A percentile compares a stretch with the other conserved stretches of the same genome.
Evolutionary conservation across 2,113 vertebrate species (phyloP).

Genomic region (Perccottus glenii): DNA sequence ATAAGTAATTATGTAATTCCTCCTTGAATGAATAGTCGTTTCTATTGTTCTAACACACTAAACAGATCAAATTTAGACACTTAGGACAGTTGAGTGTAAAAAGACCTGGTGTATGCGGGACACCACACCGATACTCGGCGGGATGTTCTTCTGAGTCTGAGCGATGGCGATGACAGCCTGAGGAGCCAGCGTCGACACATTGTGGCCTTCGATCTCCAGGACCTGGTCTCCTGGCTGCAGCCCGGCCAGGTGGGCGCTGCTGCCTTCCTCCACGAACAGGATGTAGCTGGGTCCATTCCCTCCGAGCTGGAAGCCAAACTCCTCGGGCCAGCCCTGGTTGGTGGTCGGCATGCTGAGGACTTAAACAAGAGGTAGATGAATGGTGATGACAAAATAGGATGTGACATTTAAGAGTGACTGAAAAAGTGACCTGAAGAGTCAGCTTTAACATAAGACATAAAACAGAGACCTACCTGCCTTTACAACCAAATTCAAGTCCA

Average conservation of each 20-base stretch:
- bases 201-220: slow-evolving; percentile 93
- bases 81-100: background rate
- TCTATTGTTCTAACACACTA: too few relatives aligned
- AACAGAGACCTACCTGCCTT: slow-evolving; percentile 35
- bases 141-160: slow-evolving; percentile 85
- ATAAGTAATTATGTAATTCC: too few relatives aligned
- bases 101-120: slow-evolving; percentile 84
- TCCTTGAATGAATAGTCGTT: too few relatives aligned
- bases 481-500: slow-evolving; percentile 40
- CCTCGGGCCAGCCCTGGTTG: slow-evolving; percentile 94
- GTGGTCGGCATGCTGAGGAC: slow-evolving; percentile 87
- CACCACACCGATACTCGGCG: slow-evolving; percentile 94
- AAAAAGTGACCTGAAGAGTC: background rate
- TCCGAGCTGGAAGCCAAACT: slow-evolving; percentile 91
- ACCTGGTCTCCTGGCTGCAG: slow-evolving; percentile 91
- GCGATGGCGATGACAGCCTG: slow-evolving; percentile 85
- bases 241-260: slow-evolving; percentile 89
- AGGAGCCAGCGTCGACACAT: slow-evolving; percentile 82
- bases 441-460: background rate
- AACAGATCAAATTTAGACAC: too few relatives aligned
- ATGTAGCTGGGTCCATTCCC: slow-evolving; percentile 92
- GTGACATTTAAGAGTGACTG: background rate
- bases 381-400: slow-evolving; percentile 1
- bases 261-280: slow-evolving; percentile 91
- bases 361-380: slow-evolving; percentile 44